phyloP scores from a whole-genome alignment of 2,113 vertebrate species.

The Phocoena phocoena region DNA sequence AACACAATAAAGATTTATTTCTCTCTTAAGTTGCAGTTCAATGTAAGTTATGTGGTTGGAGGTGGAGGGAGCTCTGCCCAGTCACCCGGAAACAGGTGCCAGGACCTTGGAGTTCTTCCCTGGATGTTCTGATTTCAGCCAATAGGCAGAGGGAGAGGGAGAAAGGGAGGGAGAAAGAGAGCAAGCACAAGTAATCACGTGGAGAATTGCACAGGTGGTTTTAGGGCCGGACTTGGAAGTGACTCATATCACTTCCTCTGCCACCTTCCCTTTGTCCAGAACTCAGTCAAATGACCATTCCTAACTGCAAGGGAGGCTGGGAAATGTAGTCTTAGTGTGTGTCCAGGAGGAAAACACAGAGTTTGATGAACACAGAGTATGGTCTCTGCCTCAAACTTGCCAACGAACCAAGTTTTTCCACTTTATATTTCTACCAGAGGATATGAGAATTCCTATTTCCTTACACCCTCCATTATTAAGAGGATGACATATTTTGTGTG shows the following conservation, averaged over 20 bases:
- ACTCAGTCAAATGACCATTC: neutral
- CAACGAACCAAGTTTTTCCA: neutral
- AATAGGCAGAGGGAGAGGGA: neutral
- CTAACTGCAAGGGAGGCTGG: neutral
- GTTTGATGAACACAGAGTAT: neutral
- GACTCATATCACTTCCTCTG: neutral
- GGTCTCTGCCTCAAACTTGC: neutral
- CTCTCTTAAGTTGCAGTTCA: neutral
- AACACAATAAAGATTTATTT: neutral
- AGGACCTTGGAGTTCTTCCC: neutral
- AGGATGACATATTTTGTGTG: neutral
- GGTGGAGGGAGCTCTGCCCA: neutral
- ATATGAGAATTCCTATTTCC: neutral
- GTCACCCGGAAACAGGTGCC: neutral
- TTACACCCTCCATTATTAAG: neutral
- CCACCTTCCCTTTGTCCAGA: neutral
- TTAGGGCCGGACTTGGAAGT: neutral
- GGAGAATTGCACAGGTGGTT: neutral
- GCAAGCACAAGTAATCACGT: neutral
- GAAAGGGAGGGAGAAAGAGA: neutral
- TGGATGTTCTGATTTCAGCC: neutral
- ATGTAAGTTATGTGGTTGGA: neutral
- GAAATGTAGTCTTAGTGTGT: constrained; percentile 6
- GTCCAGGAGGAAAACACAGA: neutral
- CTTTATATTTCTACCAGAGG: neutral